These are phyloP conservation scores for Scarus forsteni DNA, from an alignment of 2,797 vertebrate species.

Conservation along the genomic window DNA sequence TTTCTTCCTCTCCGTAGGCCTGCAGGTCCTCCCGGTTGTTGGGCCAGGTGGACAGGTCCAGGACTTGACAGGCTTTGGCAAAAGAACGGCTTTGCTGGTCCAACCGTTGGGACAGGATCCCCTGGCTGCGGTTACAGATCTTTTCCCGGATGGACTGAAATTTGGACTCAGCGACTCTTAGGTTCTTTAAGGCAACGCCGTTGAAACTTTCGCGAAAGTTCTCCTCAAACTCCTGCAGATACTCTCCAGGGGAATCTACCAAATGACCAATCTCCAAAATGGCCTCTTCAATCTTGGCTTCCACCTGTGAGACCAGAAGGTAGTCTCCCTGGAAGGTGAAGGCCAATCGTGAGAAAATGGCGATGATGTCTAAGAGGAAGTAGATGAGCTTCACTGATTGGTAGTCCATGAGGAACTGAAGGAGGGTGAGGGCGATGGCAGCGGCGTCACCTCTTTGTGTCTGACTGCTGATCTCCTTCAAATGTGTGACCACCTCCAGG, in stretches of 20 bases:
- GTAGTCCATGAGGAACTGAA: conserved; percentile 97
- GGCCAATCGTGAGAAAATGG: conserved; percentile 93
- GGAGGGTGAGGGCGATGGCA: conserved; percentile 92
- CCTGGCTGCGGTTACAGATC: conserved; percentile 94
- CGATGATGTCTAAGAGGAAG: conserved; percentile 95
- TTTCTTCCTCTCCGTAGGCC: conserved; percentile 92
- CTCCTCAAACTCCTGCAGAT: conserved; percentile 96
- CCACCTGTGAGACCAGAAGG: conserved; percentile 92
- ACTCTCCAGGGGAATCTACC: conserved; percentile 92
- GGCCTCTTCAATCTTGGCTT: conserved; percentile 92
- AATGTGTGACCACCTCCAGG: conserved; percentile 94
- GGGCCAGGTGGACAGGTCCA: conserved; percentile 93
- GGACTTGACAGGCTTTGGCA: conserved; percentile 92
- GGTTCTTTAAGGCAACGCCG: conserved; percentile 93
- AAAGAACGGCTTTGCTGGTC: conserved; percentile 90
- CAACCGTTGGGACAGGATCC: conserved; percentile 91
- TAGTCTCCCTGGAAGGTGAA: conserved; percentile 95
- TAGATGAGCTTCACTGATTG: conserved; percentile 97
- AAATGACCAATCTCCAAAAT: conserved; percentile 94
- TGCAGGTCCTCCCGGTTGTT: conserved; percentile 89
- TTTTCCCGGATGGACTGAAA: conserved; percentile 98
- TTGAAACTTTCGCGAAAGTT: conserved; percentile 97
- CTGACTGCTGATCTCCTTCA: conserved; percentile 94
- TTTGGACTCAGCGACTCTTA: conserved; percentile 95
- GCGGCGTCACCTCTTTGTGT: conserved; percentile 93